Evolutionary conservation across 1,140 invertebrate genomes (phyloP), one percentile per base, ranked within the genome.

Genomic region (Ruditapes philippinarum): DNA sequence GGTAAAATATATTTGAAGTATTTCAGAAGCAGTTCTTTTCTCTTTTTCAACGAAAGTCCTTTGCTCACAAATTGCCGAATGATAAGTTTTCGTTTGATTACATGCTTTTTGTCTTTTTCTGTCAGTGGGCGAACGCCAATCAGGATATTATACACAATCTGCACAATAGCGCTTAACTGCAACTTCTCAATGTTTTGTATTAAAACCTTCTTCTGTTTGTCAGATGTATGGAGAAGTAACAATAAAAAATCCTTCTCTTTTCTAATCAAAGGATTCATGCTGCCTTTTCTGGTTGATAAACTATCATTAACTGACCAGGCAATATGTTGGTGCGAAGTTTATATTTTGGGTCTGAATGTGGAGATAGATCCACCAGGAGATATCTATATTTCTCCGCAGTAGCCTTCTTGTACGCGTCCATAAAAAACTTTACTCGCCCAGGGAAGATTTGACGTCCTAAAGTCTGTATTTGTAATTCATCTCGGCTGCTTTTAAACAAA

Each of bases 21-120:
- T 54, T 82, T 82, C 11, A 68, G 33, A 82, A 68, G 57, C 38
- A 82, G 33, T 45, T 82, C 80, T 33, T 65, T 82, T 68, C 80
- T 82, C 33, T 25, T 65, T 82, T 82, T 82, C n/a, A 68, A 42
- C n/a, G 80, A 62, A 31, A 82, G 5, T 40, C 80, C 38, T 45
- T 82, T 82, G 80, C 60, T 82, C 25, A 82, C 62, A 82, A 82
- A 82, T 25, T 82, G 80, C 0, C 80, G 80, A 82, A 82, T 62
- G 45, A 82, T 31, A 82, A 28, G 22, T 82, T 82, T 82, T 51
- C 33, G 40, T 65, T 82, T 82, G 3, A 60, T 36, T 22, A 68
- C 12, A 38, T 60, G 54, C 42, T 82, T 82, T 82, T 82, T 82
- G 80, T 82, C 60, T 45, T 82, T 68, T 65, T 82, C 80, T 28